Conservation (phyloP, 1,140 invertebrate genomes). For the Sinonovacula constricta region DNA sequence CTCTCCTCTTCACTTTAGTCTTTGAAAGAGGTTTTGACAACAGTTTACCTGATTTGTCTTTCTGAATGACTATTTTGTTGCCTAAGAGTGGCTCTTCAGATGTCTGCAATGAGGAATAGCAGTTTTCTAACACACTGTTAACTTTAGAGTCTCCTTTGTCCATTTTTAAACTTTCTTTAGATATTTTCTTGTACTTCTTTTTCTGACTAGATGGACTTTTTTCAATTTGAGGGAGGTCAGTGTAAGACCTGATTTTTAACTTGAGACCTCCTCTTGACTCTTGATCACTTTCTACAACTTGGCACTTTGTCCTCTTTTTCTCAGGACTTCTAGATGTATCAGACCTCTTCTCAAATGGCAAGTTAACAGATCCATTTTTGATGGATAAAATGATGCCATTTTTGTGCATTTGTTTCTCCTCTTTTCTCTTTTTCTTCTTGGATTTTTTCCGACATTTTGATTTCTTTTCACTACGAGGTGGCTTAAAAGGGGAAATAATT, state of each 20-base stretch:
- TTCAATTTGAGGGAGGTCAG: neutral
- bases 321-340: neutral
- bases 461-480: neutral
- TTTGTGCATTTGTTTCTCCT: conserved; percentile 1
- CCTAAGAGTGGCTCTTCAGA: conserved; percentile 2
- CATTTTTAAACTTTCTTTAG: too few species aligned
- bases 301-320: neutral
- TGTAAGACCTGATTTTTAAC: neutral
- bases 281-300: neutral
- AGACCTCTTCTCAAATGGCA: conserved; percentile 8
- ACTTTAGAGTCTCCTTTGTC: too few species aligned
- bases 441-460: conserved; percentile 23
- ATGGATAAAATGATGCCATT: conserved; percentile 45
- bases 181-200: neutral
- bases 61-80: conserved; percentile 40
- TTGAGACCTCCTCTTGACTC: neutral
- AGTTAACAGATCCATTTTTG: conserved; percentile 42
- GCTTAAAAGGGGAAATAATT: conserved; percentile 22
- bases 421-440: conserved; percentile 42
- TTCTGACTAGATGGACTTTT: neutral
- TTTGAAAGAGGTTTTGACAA: conserved; percentile 21
- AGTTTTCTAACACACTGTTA: too few species aligned
- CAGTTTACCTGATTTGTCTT: conserved; percentile 41
- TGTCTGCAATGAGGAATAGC: neutral
- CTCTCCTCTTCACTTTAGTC: conserved; percentile 6